phyloP scores from a whole-genome alignment of 2,113 vertebrate species.

The Zeus faber region DNA sequence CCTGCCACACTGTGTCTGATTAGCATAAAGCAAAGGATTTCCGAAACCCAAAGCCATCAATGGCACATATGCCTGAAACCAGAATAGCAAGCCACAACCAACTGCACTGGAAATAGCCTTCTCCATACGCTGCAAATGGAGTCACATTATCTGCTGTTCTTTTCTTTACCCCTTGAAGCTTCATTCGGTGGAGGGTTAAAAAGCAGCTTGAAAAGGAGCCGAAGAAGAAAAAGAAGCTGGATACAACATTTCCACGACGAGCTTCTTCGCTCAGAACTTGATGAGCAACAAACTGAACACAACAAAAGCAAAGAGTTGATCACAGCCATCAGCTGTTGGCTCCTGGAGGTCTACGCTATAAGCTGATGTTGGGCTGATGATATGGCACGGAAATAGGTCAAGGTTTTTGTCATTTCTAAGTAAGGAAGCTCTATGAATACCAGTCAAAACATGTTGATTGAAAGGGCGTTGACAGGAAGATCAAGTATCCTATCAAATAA shows the following conservation, averaged over 20 bases:
- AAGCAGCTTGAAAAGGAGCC: too few relatives aligned
- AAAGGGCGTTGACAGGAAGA: neutral
- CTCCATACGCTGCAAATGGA: slow-evolving; percentile 46
- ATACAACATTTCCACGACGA: too few relatives aligned
- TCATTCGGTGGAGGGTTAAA: too few relatives aligned
- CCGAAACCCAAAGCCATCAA: slow-evolving; percentile 73
- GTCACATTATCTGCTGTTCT: slow-evolving; percentile 27
- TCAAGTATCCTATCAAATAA: neutral
- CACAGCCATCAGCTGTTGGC: neutral
- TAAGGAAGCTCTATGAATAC: neutral
- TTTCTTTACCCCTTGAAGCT: slow-evolving; percentile 20
- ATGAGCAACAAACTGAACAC: too few relatives aligned
- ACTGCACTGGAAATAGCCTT: slow-evolving; percentile 64
- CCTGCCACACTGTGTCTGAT: slow-evolving; percentile 69
- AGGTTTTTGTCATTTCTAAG: neutral
- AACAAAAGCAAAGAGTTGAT: too few relatives aligned
- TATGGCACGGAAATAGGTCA: slow-evolving; percentile 4
- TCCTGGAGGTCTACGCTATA: neutral
- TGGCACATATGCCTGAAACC: slow-evolving; percentile 62
- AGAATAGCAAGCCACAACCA: slow-evolving; percentile 74
- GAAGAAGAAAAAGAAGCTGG: too few relatives aligned
- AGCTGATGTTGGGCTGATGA: neutral
- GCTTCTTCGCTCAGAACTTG: too few relatives aligned
- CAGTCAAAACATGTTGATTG: neutral
- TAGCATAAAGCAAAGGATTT: slow-evolving; percentile 74